Evolutionary conservation across 2,113 vertebrate genomes (phyloP).

Genomic region (Herpetotheres cachinnans): DNA sequence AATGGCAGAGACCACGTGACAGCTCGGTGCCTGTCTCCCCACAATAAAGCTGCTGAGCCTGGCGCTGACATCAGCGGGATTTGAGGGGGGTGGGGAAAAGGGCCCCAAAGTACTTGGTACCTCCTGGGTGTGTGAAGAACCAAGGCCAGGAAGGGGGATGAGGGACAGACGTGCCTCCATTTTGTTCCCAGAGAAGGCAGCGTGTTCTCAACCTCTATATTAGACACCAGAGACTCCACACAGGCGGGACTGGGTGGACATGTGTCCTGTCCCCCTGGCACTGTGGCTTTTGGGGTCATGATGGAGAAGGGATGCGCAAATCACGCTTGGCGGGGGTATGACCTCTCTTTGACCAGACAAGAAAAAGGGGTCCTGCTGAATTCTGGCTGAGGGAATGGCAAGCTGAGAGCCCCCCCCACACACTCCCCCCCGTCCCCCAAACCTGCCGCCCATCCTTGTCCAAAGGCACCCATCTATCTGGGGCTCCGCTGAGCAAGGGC

Average conservation of each 20-base stretch:
- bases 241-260: too few species aligned
- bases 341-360: not conserved
- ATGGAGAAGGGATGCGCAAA: not conserved
- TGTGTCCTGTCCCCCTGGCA: not conserved
- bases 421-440: rapidly evolving
- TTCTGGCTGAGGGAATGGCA: too few species aligned
- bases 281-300: not conserved
- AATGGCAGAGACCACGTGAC: not conserved
- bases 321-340: too few species aligned
- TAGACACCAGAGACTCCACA: not conserved
- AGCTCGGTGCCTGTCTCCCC: not conserved
- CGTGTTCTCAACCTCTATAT: not conserved
- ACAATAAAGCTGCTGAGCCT: not conserved
- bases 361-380: not conserved
- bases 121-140: not conserved
- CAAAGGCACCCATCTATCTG: not conserved
- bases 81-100: not conserved
- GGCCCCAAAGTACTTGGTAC: rapidly evolving
- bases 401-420: not conserved
- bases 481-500: not conserved
- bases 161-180: not conserved
- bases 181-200: not conserved
- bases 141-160: not conserved
- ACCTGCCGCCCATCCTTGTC: too few species aligned
- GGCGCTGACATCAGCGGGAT: not conserved